These are phyloP conservation scores for Fregata magnificens DNA, from an alignment of 2,113 vertebrate genomes.

Conservation along the genomic window DNA sequence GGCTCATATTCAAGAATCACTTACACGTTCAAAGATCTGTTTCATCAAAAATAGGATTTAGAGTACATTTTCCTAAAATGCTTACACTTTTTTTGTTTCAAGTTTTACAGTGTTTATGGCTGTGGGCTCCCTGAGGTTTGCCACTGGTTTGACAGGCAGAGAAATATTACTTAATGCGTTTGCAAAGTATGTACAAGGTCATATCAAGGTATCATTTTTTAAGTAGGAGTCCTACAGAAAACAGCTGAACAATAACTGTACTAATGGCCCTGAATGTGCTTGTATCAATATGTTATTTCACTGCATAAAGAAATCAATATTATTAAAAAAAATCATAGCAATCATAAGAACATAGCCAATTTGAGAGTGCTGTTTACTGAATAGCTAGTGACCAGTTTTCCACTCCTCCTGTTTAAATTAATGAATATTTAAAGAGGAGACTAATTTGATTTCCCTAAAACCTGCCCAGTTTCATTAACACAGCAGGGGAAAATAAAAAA, in stretches of 20 bases:
- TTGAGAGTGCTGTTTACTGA: constrained; percentile 14
- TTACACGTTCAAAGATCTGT: neutral
- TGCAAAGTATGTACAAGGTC: neutral
- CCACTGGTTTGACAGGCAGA: neutral
- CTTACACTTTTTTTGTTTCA: neutral
- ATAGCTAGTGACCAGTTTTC: constrained; percentile 15
- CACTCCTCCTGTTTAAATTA: constrained; percentile 14
- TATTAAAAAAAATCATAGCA: neutral
- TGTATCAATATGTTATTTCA: neutral
- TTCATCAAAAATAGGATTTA: neutral
- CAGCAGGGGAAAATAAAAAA: neutral
- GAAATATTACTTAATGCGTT: neutral
- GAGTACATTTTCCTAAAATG: neutral
- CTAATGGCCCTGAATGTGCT: neutral
- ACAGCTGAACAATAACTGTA: neutral
- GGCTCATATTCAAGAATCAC: neutral
- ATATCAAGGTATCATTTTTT: neutral
- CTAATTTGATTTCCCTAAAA: constrained; percentile 46
- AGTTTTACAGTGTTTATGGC: neutral
- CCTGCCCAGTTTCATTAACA: constrained; percentile 10
- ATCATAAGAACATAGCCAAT: neutral
- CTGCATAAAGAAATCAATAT: neutral
- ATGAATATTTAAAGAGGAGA: constrained; percentile 37
- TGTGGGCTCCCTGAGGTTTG: neutral
- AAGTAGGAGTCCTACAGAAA: neutral